These are phyloP conservation scores for Ellobius talpinus DNA, from an alignment of 2,113 vertebrate genomes.

Conservation along the genomic window DNA sequence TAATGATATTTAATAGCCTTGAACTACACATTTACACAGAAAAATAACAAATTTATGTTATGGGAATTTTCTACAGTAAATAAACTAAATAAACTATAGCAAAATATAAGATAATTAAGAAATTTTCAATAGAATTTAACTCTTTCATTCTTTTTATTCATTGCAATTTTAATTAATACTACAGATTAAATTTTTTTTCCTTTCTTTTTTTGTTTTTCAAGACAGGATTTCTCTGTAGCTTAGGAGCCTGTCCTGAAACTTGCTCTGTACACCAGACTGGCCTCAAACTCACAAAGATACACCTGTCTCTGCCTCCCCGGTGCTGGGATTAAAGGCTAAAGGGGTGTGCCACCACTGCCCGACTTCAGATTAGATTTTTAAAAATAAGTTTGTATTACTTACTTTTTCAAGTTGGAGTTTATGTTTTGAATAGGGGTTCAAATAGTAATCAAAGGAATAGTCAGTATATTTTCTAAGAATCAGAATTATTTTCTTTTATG, in stretches of 20 bases:
- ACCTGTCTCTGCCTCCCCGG: no score
- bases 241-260: no score
- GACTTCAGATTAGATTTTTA: conserved; percentile 20
- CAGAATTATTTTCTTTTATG: neutral
- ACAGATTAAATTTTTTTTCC: conserved; percentile 43
- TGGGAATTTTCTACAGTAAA: neutral
- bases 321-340: no score
- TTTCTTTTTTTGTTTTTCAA: no score
- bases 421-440: neutral
- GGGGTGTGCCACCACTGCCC: no score
- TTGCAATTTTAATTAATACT: neutral
- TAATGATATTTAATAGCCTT: neutral
- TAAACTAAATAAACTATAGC: neutral
- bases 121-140: neutral
- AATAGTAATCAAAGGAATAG: neutral
- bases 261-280: no score
- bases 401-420: neutral
- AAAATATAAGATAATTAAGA: neutral
- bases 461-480: neutral
- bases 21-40: neutral
- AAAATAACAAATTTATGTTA: neutral
- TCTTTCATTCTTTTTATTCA: neutral
- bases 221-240: no score
- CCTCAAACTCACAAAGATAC: no score
- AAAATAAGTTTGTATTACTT: neutral